Percentiles rank a stretch among this genome's conserved stretches.
phyloP scores from a whole-genome alignment of 2,888 invertebrate genomes.

The Adelognathus sp. region DNA sequence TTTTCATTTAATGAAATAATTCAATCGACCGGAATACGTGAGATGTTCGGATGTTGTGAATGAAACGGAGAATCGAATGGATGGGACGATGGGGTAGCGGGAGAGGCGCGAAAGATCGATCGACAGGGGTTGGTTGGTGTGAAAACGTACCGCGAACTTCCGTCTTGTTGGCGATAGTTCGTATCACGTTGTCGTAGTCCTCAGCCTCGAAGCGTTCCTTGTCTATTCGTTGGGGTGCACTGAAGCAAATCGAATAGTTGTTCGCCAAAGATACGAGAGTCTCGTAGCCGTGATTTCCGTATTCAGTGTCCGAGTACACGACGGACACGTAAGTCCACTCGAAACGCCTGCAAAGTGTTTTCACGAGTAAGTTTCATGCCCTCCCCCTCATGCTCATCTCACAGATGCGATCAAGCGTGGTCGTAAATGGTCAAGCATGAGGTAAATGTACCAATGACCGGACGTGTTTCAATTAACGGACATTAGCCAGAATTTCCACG shows the following conservation, averaged over 20 bases:
- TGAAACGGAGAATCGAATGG: conserved; percentile 11
- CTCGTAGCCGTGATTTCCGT: conserved; percentile 82
- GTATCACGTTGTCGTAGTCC: conserved; percentile 81
- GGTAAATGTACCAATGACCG: no score
- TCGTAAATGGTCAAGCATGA: conserved; percentile 4
- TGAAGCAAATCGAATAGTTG: conserved; percentile 82
- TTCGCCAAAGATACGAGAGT: conserved; percentile 79
- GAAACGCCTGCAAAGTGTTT: conserved; percentile 77
- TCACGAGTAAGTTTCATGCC: background rate
- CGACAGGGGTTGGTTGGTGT: background rate
- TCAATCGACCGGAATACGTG: background rate
- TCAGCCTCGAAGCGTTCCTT: conserved; percentile 77
- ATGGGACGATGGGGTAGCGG: background rate
- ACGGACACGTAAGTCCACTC: conserved; percentile 83
- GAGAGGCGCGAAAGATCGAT: conserved; percentile 34
- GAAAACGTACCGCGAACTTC: conserved; percentile 80
- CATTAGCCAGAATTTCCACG: no score
- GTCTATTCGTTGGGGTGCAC: conserved; percentile 80
- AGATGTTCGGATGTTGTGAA: conserved; percentile 33
- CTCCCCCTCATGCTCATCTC: background rate
- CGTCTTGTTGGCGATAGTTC: conserved; percentile 78
- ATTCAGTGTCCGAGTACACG: conserved; percentile 83
- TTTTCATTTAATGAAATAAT: conserved; percentile 20
- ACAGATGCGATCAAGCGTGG: background rate
- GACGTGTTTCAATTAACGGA: no score